Conservation (phyloP, 2,797 vertebrate genomes). For the Gastrophryne carolinensis region DNA sequence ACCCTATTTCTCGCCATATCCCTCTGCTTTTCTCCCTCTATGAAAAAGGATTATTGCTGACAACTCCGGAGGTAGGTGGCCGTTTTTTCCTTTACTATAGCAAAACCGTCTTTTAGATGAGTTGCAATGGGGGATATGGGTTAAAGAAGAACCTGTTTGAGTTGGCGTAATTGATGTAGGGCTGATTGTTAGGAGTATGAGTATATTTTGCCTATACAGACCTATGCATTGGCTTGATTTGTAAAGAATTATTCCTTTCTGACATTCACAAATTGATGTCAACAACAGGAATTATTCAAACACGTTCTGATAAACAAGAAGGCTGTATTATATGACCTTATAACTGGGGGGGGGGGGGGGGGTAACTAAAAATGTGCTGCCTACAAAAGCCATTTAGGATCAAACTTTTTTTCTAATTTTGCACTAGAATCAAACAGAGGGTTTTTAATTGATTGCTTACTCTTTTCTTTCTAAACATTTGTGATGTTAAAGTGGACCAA, state of each 20-base stretch:
- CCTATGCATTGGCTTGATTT: no score
- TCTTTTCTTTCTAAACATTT: no score
- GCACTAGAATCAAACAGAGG: not conserved
- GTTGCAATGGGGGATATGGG: slow-evolving; percentile 4
- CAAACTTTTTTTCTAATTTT: not conserved
- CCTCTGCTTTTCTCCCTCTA: slow-evolving; percentile 1
- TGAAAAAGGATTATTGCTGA: slow-evolving; percentile 33
- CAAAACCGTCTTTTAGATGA: not conserved
- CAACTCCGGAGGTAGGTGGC: slow-evolving; percentile 38
- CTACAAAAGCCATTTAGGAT: not conserved
- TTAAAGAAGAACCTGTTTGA: not conserved
- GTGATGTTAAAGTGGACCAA: no score
- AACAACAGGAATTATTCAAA: no score
- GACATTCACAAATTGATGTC: no score
- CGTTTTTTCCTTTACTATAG: not conserved
- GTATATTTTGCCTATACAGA: no score
- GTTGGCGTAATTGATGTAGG: not conserved
- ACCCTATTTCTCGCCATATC: not conserved
- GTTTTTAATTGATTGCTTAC: not conserved
- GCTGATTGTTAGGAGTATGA: no score
- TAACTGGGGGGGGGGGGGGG: no score
- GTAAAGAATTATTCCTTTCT: no score
- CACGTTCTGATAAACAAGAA: no score
- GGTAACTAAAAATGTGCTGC: no score
- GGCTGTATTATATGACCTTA: no score